Conservation (phyloP, 2,797 vertebrate genomes). For the Pipistrellus kuhlii region DNA sequence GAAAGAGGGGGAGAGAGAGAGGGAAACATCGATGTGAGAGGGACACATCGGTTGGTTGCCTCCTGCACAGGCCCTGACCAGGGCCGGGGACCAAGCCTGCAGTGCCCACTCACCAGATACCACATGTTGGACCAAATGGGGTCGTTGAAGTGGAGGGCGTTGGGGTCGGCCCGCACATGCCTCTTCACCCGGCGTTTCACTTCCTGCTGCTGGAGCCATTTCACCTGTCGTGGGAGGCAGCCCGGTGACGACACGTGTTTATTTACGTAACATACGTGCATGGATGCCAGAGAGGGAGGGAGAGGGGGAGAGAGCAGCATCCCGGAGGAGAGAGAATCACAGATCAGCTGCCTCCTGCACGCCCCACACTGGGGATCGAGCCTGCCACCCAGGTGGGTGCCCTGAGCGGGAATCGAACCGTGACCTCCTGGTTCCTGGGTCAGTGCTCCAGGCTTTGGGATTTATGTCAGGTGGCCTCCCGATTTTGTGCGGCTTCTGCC, state of each 20-base stretch:
- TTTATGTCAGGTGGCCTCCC: not conserved
- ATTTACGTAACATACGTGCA: too few relatives aligned
- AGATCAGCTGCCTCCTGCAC: too few relatives aligned
- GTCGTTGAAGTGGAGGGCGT: constrained; percentile 91
- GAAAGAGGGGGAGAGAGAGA: too few relatives aligned
- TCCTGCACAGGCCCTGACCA: too few relatives aligned
- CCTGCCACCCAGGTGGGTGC: rapidly evolving
- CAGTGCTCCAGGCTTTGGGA: not conserved
- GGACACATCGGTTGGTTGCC: too few relatives aligned
- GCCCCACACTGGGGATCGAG: too few relatives aligned
- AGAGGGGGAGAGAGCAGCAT: too few relatives aligned
- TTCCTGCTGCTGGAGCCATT: constrained; percentile 94
- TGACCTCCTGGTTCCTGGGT: too few relatives aligned
- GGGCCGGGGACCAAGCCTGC: too few relatives aligned
- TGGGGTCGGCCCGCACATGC: constrained; percentile 84
- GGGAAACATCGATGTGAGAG: too few relatives aligned
- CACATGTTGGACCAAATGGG: constrained; percentile 97
- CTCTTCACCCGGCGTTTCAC: constrained; percentile 94
- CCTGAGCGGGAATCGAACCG: rapidly evolving
- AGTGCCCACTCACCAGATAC: constrained; percentile 92
- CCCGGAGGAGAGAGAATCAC: too few relatives aligned
- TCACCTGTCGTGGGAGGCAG: constrained; percentile 87
- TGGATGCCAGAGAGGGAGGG: too few relatives aligned
- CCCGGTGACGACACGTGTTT: rapidly evolving
- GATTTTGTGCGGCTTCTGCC: not conserved